Percentiles rank a stretch among this genome's conserved stretches.
These are phyloP conservation scores for Eulimnadia texana DNA, from an alignment of 1,140 invertebrate species.

Conservation along the genomic window DNA sequence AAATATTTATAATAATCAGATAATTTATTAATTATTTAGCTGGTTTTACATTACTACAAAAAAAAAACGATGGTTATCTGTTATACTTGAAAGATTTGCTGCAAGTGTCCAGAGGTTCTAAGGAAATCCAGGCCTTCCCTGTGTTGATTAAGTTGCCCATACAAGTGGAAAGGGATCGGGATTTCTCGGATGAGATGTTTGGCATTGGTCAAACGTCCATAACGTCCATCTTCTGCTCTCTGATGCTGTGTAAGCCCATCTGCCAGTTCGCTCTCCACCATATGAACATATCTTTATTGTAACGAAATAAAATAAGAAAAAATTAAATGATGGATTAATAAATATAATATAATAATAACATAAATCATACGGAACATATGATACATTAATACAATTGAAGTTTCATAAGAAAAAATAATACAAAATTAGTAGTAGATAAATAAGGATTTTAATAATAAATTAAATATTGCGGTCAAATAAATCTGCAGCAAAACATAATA, in stretches of 20 bases:
- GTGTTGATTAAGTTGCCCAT: slow-evolving; percentile 71
- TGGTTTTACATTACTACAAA: too few species aligned
- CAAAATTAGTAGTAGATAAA: too few species aligned
- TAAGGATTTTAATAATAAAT: too few species aligned
- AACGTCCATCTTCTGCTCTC: slow-evolving; percentile 53
- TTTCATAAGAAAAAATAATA: too few species aligned
- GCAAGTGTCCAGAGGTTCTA: slow-evolving; percentile 28
- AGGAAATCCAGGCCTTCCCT: slow-evolving; percentile 53
- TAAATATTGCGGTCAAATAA: too few species aligned
- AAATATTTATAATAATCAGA: too few species aligned
- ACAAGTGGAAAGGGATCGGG: slow-evolving; percentile 68
- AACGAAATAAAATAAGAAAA: too few species aligned
- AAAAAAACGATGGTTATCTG: too few species aligned
- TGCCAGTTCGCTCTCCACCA: slow-evolving; percentile 75
- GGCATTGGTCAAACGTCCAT: slow-evolving; percentile 30
- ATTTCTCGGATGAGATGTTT: slow-evolving; percentile 37
- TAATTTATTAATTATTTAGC: too few species aligned
- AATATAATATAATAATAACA: slow-evolving; percentile 6
- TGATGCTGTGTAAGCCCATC: slow-evolving; percentile 73
- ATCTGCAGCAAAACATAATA: too few species aligned
- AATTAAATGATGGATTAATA: slow-evolving; percentile 12
- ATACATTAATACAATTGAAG: background rate
- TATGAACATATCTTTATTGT: slow-evolving; percentile 73
- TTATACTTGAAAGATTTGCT: slow-evolving; percentile 22
- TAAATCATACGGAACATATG: too few species aligned